These are phyloP conservation scores for Euura lappo DNA, from an alignment of 1,140 invertebrate genomes.

Conservation along the genomic window DNA sequence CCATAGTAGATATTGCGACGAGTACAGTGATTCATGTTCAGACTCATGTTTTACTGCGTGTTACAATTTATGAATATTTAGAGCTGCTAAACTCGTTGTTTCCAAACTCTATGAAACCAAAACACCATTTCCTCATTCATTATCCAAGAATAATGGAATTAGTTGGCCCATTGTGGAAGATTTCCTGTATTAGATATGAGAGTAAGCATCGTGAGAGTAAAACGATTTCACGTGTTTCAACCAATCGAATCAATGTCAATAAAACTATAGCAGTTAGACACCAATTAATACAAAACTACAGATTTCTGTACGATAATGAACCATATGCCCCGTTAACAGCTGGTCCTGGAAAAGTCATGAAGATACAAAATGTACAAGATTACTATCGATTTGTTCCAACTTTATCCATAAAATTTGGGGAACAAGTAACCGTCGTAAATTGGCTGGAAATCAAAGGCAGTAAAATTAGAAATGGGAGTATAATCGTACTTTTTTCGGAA, in stretches of 20 bases:
- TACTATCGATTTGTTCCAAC: background rate
- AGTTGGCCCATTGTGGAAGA: constrained; percentile 30
- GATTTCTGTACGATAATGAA: no score
- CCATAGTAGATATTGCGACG: constrained; percentile 24
- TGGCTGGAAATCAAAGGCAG: background rate
- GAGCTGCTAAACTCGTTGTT: constrained; percentile 26
- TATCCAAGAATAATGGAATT: constrained; percentile 23
- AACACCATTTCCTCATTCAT: constrained; percentile 38
- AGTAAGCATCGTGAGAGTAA: constrained; percentile 37
- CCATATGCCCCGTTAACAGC: background rate
- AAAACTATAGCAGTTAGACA: constrained; percentile 28
- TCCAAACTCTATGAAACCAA: constrained; percentile 31
- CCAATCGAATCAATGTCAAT: constrained; percentile 31
- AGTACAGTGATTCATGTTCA: constrained; percentile 12
- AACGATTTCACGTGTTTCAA: constrained; percentile 24
- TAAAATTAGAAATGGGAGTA: background rate
- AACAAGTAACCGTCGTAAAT: background rate
- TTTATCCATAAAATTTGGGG: background rate
- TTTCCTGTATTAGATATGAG: constrained; percentile 38
- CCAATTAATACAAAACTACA: constrained; percentile 28
- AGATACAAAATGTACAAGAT: background rate
- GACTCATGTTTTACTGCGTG: background rate
- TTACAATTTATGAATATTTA: constrained; percentile 24
- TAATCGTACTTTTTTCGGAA: background rate
- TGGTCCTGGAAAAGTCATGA: background rate